These are phyloP conservation scores for Onthophagus taurus DNA, from an alignment of 1,140 invertebrate genomes.

Conservation along the genomic window DNA sequence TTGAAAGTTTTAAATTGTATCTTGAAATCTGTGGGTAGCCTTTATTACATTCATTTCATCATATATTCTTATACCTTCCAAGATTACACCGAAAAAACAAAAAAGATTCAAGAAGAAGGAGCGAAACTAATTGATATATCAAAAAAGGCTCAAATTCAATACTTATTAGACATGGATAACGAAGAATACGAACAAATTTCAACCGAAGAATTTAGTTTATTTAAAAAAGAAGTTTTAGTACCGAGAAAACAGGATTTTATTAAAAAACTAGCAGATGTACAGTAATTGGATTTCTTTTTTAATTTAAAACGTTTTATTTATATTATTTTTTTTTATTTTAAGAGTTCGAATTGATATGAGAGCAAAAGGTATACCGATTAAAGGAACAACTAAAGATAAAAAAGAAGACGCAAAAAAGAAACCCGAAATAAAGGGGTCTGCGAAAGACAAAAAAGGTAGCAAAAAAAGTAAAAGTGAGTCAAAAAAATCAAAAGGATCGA, in stretches of 20 bases:
- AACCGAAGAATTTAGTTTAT: background rate
- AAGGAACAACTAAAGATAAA: no score
- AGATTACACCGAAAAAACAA: slow-evolving; percentile 9
- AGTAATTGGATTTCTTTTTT: no score
- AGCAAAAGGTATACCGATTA: no score
- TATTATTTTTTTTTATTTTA: no score
- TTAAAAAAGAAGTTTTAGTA: slow-evolving; percentile 2
- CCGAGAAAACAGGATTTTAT: slow-evolving; percentile 1
- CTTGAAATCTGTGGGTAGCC: slow-evolving; percentile 22
- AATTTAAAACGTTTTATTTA: no score
- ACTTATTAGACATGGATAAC: slow-evolving; percentile 1
- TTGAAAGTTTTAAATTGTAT: slow-evolving; percentile 19
- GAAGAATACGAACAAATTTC: background rate
- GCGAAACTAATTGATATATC: slow-evolving; percentile 4
- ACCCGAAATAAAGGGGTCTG: no score
- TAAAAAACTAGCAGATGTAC: background rate
- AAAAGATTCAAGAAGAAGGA: slow-evolving; percentile 4
- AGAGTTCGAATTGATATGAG: no score
- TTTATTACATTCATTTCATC: slow-evolving; percentile 24
- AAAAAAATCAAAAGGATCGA: no score
- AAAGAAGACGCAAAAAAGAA: no score
- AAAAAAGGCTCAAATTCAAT: slow-evolving; percentile 14
- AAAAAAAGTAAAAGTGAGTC: slow-evolving; percentile 10
- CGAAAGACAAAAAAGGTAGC: no score
- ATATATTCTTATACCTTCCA: slow-evolving; percentile 22